Conservation (phyloP, 35 echinoderm and acorn worm species). For the Strongylocentrotus purpuratus region DNA sequence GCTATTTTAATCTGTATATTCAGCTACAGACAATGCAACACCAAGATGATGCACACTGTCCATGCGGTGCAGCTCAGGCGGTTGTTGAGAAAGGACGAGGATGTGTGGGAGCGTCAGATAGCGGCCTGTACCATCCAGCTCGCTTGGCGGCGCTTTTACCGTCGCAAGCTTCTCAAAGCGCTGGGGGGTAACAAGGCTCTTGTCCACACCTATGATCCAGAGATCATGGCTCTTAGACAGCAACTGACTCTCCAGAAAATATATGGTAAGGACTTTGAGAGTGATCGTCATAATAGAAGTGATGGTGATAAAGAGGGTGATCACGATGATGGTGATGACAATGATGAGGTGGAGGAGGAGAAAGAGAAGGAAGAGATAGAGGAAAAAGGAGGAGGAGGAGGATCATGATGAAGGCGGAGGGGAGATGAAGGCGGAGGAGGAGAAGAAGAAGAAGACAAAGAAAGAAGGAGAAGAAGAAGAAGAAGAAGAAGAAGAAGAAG, state of each 20-base stretch:
- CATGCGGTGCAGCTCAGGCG: conserved; percentile 5
- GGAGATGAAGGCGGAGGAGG: too few species aligned
- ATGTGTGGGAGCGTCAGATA: conserved; percentile 58
- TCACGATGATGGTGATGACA: too few species aligned
- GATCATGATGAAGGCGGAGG: background rate
- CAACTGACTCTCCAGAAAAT: conserved; percentile 49
- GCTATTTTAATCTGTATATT: background rate
- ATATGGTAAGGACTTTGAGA: conserved; percentile 47
- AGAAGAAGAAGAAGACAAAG: too few species aligned
- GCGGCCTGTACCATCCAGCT: conserved; percentile 63
- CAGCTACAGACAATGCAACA: conserved; percentile 37
- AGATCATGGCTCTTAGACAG: conserved; percentile 64
- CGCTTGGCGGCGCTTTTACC: conserved; percentile 48
- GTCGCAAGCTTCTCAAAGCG: conserved; percentile 39
- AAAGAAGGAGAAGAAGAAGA: too few species aligned
- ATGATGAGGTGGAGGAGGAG: background rate
- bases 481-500: too few species aligned
- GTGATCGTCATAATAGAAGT: too few species aligned
- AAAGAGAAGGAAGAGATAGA: too few species aligned
- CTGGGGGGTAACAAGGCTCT: conserved; percentile 43
- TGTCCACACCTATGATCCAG: conserved; percentile 61
- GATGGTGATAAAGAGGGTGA: too few species aligned
- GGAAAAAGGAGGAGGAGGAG: background rate
- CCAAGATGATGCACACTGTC: background rate
- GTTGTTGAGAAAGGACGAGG: conserved; percentile 28